Evolutionary conservation across 2,888 invertebrate genomes (phyloP).

Genomic region (Papilio protenor): DNA sequence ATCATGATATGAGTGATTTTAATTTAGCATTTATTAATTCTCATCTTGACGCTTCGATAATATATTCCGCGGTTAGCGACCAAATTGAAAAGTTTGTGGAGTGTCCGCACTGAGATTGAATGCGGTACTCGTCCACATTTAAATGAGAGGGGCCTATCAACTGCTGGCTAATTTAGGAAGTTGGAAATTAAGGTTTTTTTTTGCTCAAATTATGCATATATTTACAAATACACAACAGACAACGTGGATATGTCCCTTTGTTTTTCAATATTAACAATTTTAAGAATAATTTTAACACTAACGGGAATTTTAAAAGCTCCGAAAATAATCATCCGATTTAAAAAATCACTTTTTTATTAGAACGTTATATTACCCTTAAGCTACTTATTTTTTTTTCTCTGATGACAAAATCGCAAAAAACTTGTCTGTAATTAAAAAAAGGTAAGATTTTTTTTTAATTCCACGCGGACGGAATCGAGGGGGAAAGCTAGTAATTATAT

Average conservation of each 20-base stretch:
- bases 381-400: too few species aligned
- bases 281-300: too few species aligned
- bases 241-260: not conserved
- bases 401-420: too few species aligned
- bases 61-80: slow-evolving; percentile 51
- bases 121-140: slow-evolving; percentile 33
- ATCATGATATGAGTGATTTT: slow-evolving; percentile 30
- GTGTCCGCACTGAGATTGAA: slow-evolving; percentile 47
- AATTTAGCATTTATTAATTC: slow-evolving; percentile 53
- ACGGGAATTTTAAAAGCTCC: too few species aligned
- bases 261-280: not conserved
- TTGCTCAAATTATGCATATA: slow-evolving; percentile 19
- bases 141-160: slow-evolving; percentile 40
- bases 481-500: too few species aligned
- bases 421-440: too few species aligned
- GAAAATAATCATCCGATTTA: too few species aligned
- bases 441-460: not conserved
- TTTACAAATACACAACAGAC: not conserved
- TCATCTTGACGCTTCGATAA: slow-evolving; percentile 53
- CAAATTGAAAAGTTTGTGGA: slow-evolving; percentile 56
- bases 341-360: too few species aligned
- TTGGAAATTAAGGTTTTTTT: slow-evolving; percentile 33
- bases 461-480: too few species aligned
- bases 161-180: slow-evolving; percentile 33
- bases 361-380: too few species aligned